A percentile compares a stretch with the other conserved stretches of the same genome.
These are phyloP conservation scores for Champsocephalus gunnari DNA, from an alignment of 2,797 vertebrate genomes.

Conservation along the genomic window DNA sequence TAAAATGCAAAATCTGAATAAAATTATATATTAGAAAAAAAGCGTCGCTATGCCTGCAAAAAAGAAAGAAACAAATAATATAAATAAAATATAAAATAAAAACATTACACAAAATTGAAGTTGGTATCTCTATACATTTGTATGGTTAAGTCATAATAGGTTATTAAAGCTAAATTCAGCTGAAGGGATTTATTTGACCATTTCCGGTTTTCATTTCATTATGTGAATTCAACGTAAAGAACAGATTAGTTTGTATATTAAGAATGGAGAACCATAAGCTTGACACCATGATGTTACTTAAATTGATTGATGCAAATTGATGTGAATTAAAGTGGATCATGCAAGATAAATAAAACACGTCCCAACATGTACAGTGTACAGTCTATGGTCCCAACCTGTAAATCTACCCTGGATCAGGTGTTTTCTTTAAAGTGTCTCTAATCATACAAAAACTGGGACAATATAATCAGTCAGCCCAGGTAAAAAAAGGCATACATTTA, in stretches of 20 bases:
- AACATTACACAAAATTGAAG: background rate
- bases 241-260: too few relatives aligned
- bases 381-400: too few relatives aligned
- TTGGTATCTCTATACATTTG: background rate
- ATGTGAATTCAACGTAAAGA: background rate
- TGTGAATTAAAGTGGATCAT: background rate
- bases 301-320: background rate
- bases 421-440: background rate
- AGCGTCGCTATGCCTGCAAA: too few relatives aligned
- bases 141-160: background rate
- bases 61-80: too few relatives aligned
- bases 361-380: background rate
- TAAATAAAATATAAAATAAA: too few relatives aligned
- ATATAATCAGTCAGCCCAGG: background rate
- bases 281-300: background rate
- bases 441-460: background rate
- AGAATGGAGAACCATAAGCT: background rate
- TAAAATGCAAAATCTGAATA: too few relatives aligned
- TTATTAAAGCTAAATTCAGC: background rate
- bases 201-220: background rate
- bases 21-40: too few relatives aligned
- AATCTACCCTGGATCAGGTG: background rate
- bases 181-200: background rate
- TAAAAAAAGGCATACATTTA: background rate
- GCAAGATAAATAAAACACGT: background rate